These are phyloP conservation scores for Eulemur albifrons DNA, from an alignment of 2,797 vertebrate genomes.

Conservation along the genomic window DNA sequence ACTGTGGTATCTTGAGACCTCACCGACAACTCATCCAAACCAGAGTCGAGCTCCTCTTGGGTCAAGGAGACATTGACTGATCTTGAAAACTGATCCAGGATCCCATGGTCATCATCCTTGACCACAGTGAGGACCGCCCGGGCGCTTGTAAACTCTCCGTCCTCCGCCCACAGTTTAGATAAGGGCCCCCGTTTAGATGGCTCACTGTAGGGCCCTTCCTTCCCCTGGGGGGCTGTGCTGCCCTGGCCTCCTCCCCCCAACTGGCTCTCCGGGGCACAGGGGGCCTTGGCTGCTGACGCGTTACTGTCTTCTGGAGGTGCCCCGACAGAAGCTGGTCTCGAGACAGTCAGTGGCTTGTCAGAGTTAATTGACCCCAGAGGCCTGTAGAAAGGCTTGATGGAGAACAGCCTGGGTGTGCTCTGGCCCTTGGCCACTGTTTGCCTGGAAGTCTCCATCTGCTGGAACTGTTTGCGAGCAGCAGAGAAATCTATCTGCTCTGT, in stretches of 20 bases:
- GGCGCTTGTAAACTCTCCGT: constrained; percentile 93
- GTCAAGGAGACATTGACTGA: constrained; percentile 85
- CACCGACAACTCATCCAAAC: constrained; percentile 94
- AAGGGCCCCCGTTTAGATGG: constrained; percentile 74
- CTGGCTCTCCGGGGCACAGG: constrained; percentile 76
- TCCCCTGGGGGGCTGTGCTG: constrained; percentile 46
- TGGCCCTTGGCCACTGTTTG: constrained; percentile 84
- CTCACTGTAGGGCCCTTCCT: constrained; percentile 71
- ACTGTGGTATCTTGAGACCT: constrained; percentile 95
- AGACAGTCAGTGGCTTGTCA: constrained; percentile 79
- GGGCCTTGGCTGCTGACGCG: constrained; percentile 73
- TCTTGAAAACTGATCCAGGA: constrained; percentile 86
- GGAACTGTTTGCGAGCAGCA: constrained; percentile 94
- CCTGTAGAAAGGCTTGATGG: constrained; percentile 93
- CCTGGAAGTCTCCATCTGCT: constrained; percentile 88
- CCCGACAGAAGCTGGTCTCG: constrained; percentile 68
- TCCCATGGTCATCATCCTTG: constrained; percentile 90
- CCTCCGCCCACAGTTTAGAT: constrained; percentile 88
- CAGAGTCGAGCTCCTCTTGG: constrained; percentile 95
- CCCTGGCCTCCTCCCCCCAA: constrained; percentile 57
- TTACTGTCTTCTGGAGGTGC: constrained; percentile 71
- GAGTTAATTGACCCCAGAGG: constrained; percentile 79
- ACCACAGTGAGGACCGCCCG: constrained; percentile 93
- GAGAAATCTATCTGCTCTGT: constrained; percentile 97
- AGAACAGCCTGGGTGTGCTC: constrained; percentile 91